phyloP scores from a whole-genome alignment of 2,888 invertebrate genomes.

The Drosophila mimica region DNA sequence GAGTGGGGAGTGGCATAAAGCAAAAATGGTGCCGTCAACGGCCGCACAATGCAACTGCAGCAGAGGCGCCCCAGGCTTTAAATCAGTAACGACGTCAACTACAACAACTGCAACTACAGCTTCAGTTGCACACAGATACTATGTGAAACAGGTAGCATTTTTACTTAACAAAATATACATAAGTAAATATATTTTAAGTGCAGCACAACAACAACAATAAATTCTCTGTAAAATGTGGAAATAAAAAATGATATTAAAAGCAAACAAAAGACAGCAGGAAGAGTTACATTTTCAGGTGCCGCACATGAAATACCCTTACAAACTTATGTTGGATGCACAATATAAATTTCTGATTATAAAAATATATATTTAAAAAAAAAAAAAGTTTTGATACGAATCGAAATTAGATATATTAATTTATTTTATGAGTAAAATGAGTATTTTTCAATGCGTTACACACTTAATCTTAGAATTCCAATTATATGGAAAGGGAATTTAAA shows the following conservation, averaged over 20 bases:
- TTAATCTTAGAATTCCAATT: neutral
- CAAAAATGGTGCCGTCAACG: slow-evolving; percentile 73
- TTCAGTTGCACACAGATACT: slow-evolving; percentile 14
- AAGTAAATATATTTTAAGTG: slow-evolving; percentile 73
- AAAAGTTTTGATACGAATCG: neutral
- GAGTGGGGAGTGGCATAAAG: slow-evolving; percentile 50
- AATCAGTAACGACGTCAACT: slow-evolving; percentile 17
- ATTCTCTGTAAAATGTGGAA: slow-evolving; percentile 35
- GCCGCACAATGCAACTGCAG: slow-evolving; percentile 53
- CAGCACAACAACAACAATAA: slow-evolving; percentile 27
- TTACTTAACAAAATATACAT: slow-evolving; percentile 53
- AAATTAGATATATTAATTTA: neutral
- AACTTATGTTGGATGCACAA: neutral
- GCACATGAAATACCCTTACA: slow-evolving; percentile 10
- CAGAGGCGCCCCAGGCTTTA: slow-evolving; percentile 21
- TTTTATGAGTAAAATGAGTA: neutral
- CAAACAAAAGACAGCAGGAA: slow-evolving; percentile 1
- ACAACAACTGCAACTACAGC: slow-evolving; percentile 39
- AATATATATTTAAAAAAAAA: neutral
- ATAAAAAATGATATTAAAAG: slow-evolving; percentile 8
- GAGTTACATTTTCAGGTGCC: neutral
- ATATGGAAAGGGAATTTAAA: neutral
- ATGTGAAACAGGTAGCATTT: slow-evolving; percentile 53
- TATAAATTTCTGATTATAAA: neutral
- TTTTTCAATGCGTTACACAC: neutral